A percentile compares a stretch with the other conserved stretches of the same genome.
These are phyloP conservation scores for Halictus quadricinctus DNA, from an alignment of 2,888 invertebrate species.

Conservation along the genomic window DNA sequence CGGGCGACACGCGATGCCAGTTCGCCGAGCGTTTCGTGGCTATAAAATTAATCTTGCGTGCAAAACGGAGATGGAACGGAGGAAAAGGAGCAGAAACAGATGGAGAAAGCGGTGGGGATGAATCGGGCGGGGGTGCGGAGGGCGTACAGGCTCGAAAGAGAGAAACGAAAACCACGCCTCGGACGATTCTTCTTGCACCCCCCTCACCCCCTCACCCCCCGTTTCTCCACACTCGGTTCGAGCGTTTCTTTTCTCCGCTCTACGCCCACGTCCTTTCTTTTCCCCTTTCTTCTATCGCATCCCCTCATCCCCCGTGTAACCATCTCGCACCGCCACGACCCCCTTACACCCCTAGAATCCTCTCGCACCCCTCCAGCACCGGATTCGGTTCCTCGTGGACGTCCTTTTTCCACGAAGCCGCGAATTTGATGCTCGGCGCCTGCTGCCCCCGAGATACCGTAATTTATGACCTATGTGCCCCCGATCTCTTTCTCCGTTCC, in stretches of 20 bases:
- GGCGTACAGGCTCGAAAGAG: neutral
- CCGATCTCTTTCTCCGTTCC: neutral
- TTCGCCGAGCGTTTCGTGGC: slow-evolving; percentile 57
- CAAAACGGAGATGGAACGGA: slow-evolving; percentile 65
- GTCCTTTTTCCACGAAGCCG: slow-evolving; percentile 44
- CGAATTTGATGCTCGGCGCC: slow-evolving; percentile 64
- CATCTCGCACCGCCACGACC: neutral
- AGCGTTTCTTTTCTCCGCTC: slow-evolving; percentile 31
- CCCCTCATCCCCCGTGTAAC: neutral
- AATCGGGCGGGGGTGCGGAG: neutral
- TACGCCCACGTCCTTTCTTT: slow-evolving; percentile 5
- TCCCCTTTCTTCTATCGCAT: neutral
- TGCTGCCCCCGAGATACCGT: slow-evolving; percentile 58
- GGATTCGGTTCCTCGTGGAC: slow-evolving; percentile 10
- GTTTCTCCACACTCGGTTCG: slow-evolving; percentile 1
- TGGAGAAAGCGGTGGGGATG: slow-evolving; percentile 45
- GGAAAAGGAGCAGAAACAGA: slow-evolving; percentile 56
- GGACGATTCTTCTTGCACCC: slow-evolving; percentile 51
- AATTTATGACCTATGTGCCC: slow-evolving; percentile 54
- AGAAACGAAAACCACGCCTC: slow-evolving; percentile 48
- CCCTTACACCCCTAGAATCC: neutral
- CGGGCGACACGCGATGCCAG: slow-evolving; percentile 63
- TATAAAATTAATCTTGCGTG: slow-evolving; percentile 72
- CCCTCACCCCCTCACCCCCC: neutral
- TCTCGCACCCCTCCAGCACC: neutral